Conservation (phyloP, 1,140 invertebrate species). For the Drosophila bipectinata region DNA sequence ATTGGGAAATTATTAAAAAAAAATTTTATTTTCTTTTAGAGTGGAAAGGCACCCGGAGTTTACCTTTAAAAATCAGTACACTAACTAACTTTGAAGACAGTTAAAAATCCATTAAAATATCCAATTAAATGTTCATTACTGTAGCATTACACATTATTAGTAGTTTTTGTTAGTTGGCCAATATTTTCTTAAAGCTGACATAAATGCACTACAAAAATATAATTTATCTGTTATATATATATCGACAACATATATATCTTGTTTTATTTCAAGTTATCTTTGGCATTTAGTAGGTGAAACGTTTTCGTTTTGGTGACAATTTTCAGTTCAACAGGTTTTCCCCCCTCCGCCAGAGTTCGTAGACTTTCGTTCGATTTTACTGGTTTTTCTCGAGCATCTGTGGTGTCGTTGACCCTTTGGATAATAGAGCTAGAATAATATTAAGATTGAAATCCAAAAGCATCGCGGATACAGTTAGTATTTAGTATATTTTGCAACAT, state of each 20-base stretch:
- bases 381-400: constrained; percentile 14
- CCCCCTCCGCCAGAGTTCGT: constrained; percentile 11
- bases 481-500: constrained; percentile 63
- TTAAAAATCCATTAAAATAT: no score
- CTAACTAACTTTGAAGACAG: constrained; percentile 54
- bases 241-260: constrained; percentile 5
- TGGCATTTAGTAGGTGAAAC: constrained; percentile 54
- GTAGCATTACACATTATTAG: not conserved
- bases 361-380: constrained; percentile 8
- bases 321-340: constrained; percentile 74
- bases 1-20: not conserved
- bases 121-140: not conserved
- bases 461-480: constrained; percentile 29
- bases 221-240: not conserved
- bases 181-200: no score
- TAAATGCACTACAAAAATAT: constrained; percentile 7
- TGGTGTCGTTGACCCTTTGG: constrained; percentile 8
- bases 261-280: constrained; percentile 32
- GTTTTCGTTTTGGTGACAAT: constrained; percentile 71
- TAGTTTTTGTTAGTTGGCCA: not conserved
- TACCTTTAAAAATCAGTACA: constrained; percentile 84
- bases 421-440: constrained; percentile 20
- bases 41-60: constrained; percentile 88
- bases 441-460: not conserved
- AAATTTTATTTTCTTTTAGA: constrained; percentile 85